These are phyloP conservation scores for Macrotis lagotis DNA, from an alignment of 2,113 vertebrate species.

Conservation along the genomic window DNA sequence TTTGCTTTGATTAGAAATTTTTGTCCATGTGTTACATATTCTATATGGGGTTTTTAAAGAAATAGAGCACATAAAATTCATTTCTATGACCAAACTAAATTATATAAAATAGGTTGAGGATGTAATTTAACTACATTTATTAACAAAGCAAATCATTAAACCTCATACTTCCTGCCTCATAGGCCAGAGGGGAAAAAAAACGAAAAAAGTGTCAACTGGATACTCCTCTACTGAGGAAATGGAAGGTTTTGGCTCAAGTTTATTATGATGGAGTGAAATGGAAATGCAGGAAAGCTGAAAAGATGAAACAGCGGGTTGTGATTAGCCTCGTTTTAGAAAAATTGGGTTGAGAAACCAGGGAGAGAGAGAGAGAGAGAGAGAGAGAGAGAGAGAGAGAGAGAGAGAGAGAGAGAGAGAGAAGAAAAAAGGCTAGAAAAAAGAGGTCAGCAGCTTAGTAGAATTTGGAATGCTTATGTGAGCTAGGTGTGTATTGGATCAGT, in stretches of 20 bases:
- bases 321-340: background rate
- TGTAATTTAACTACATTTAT: slow-evolving; percentile 16
- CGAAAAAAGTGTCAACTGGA: background rate
- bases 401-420: no score
- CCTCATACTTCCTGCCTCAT: background rate
- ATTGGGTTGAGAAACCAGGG: background rate
- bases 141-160: background rate
- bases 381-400: no score
- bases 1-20: background rate
- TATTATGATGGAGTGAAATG: background rate
- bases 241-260: background rate
- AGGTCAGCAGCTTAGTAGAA: background rate
- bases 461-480: slow-evolving; percentile 11
- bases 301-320: background rate
- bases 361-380: no score
- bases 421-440: slow-evolving; percentile 3
- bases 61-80: slow-evolving; percentile 6
- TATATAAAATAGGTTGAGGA: slow-evolving; percentile 41
- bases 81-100: background rate
- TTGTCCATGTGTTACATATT: background rate
- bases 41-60: slow-evolving; percentile 36
- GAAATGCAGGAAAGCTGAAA: background rate
- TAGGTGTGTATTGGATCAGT: background rate
- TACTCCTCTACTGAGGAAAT: background rate
- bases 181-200: slow-evolving; percentile 15